Conservation (phyloP, 2,888 invertebrate genomes). For the Falcaria lacertinaria region DNA sequence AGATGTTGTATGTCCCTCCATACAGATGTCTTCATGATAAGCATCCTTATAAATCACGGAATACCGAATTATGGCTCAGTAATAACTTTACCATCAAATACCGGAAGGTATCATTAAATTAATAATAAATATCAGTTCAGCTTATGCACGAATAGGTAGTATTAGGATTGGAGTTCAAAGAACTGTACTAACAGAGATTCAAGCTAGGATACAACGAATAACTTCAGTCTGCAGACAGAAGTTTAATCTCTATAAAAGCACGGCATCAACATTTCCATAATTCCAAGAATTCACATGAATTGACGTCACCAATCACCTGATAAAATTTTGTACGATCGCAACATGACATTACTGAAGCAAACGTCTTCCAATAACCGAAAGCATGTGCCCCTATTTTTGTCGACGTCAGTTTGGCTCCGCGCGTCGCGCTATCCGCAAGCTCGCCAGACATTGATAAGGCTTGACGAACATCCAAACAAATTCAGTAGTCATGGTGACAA, state of each 20-base stretch:
- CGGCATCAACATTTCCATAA: conserved; percentile 30
- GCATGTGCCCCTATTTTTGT: conserved; percentile 48
- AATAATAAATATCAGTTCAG: not conserved
- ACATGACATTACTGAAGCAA: conserved; percentile 52
- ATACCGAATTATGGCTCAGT: too few species aligned
- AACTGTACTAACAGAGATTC: conserved; percentile 3
- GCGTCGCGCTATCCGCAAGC: conserved; percentile 55
- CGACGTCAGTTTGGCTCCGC: conserved; percentile 60
- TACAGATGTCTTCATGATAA: too few species aligned
- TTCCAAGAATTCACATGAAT: conserved; percentile 37
- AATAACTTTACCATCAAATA: too few species aligned
- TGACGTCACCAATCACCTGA: conserved; percentile 69
- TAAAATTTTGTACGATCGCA: conserved; percentile 52
- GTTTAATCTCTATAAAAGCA: conserved; percentile 28
- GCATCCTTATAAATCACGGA: too few species aligned
- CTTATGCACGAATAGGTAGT: not conserved
- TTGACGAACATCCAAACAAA: conserved; percentile 34
- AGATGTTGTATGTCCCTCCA: too few species aligned
- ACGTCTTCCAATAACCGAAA: conserved; percentile 58
- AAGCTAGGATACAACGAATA: conserved; percentile 15
- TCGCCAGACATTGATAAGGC: conserved; percentile 28
- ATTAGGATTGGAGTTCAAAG: conserved; percentile 8
- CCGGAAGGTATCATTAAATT: not conserved
- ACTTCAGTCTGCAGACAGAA: conserved; percentile 6
- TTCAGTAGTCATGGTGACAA: conserved; percentile 63